Evolutionary conservation across 1,140 invertebrate genomes (phyloP), one percentile per base, ranked within the genome.

Genomic region (Glossosoma conforme): DNA sequence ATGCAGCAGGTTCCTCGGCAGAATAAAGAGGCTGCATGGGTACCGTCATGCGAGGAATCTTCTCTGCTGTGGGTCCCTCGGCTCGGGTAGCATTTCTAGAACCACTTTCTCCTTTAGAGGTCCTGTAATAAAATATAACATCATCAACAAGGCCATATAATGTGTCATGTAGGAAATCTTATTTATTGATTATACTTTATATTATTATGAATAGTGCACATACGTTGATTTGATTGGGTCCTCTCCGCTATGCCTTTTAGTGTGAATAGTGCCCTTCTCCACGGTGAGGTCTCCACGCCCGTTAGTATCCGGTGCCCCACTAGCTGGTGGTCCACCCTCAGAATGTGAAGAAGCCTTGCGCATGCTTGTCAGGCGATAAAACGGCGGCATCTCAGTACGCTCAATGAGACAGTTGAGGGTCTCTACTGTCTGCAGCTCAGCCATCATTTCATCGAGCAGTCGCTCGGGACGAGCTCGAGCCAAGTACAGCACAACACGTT

Each of bases 391-490:
- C 77, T 98, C 93, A 0, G 93, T 98, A 37, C 94, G 75, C 67
- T 97, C 95, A 58, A 97, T 95, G 44, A 93, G 77, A 65, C 92
- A 94, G 69, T 93, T 95, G 2, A 97, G 74, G 0, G 92, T 96
- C 69, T 98, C 95, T 1, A 97, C 92, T 0, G 93, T 96, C 72
- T 96, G 90, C 32, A 99, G 75, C 71, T 98, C 95, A 10, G 85
- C 85, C 89, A 98, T 95, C 74, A 99, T 85, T 69, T 98, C 93
- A 62, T 98, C 93, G 2, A 99, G 78, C 1, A 98, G 78, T 37
- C 91, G 79, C 65, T 96, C 91, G 1, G 94, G 89, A 43, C 89
- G 81, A 0, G 93, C 87, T 50, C 93, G 75, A 0, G 91, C 93
- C 57, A 99, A 70, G 72, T 95, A 98, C 0, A 96, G 70, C 3